Evolutionary conservation across 1,140 invertebrate genomes (phyloP), one percentile per base, ranked within the genome.

Genomic region (Trichonephila clavipes): DNA sequence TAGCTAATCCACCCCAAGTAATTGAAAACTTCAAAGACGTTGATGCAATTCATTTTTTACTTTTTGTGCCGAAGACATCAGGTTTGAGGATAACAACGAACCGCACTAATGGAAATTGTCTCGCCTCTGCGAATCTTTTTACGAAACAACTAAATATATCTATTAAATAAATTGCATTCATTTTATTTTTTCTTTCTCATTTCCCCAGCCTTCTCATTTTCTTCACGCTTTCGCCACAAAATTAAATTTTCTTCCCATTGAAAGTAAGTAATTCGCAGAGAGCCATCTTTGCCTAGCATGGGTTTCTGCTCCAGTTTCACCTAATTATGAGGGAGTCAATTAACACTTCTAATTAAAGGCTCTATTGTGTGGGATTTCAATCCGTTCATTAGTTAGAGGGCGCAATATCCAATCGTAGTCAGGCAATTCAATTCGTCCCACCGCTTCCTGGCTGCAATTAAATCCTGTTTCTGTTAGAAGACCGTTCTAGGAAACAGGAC

Each of bases 301-400:
- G 34, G 7, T 59, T 77, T 92, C 51, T 72, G 51, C 91, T 87
- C 82, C 91, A 61, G 16, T 85, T 34, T 21, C n/a, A 24, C 16
- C 64, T 92, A 92, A 92, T 92, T 92, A 87, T 87, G 34, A 24
- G 62, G 59, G 91, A 87, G 83, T 86, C 91, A 92, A 92, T 92
- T 92, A 92, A 92, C 91, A 92, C 91, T 92, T 92, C 91, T 92
- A 92, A 92, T 92, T 92, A 92, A 92, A 87, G 83, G 40, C 61
- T 24, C 62, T 34, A 92, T 92, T 92, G 91, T 87, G 82, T 44
- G 66, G 58, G 40, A 92, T 92, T 92, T 92, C 62, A 92, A 92
- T 92, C 91, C 61, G 64, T 86, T 87, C 83, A 92, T 92, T 92
- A 87, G 82, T 86, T 62, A 40, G 59, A 58, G 72, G 59, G 34